These are phyloP conservation scores for Megaceryle alcyon DNA, from an alignment of 2,797 vertebrate species.

Conservation along the genomic window DNA sequence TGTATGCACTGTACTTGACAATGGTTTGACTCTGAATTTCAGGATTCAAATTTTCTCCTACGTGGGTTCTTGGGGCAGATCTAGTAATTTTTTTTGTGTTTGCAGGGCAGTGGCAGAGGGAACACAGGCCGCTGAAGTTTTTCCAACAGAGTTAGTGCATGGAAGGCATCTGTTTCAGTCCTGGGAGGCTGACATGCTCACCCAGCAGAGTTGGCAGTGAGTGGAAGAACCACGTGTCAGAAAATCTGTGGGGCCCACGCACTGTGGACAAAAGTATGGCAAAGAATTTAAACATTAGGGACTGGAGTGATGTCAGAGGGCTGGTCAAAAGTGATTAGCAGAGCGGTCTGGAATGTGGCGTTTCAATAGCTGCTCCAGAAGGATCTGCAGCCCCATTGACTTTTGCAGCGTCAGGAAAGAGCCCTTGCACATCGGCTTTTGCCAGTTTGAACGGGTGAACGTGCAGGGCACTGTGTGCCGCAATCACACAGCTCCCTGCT, in stretches of 20 bases:
- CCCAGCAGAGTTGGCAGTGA: conserved; percentile 28
- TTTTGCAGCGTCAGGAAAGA: conserved; percentile 10
- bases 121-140: neutral
- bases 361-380: conserved; percentile 48
- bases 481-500: neutral
- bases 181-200: conserved; percentile 13
- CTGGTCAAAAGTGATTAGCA: conserved; percentile 23
- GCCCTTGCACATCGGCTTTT: neutral
- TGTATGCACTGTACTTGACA: neutral
- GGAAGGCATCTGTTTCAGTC: conserved; percentile 37
- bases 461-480: neutral
- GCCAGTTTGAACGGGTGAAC: neutral
- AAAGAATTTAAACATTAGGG: conserved; percentile 26
- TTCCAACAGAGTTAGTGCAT: neutral
- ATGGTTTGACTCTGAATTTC: neutral
- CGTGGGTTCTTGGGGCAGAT: neutral
- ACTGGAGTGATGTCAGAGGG: conserved; percentile 12
- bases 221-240: conserved; percentile 26
- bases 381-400: conserved; percentile 40
- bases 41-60: neutral
- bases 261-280: conserved; percentile 26
- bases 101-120: neutral
- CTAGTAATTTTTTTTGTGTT: neutral
- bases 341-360: conserved; percentile 46
- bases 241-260: conserved; percentile 25